Evolutionary conservation across 2,113 vertebrate genomes (phyloP), one percentile per base, ranked within the genome.

Genomic region (Nothoprocta perdicaria): DNA sequence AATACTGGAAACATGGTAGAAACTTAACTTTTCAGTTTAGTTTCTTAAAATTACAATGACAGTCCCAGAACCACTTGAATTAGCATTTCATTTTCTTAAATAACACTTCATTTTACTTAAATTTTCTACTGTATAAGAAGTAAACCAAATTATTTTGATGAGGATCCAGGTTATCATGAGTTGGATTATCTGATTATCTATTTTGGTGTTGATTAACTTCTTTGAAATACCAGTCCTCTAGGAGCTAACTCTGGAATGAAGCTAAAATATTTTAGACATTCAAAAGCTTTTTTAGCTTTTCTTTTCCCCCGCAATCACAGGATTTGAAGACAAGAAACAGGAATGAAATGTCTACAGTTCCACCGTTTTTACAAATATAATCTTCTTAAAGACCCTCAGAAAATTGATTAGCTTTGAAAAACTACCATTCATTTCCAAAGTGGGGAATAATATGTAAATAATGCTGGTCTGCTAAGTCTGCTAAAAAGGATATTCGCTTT

Each of bases 391-490:
- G 60, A 53, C 62, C 50, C 52, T 73, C 10, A 0, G 29, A 22
- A 82, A 92, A 94, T 46, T 90, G 66, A 89, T 94, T 89, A 86
- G 14, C 40, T 84, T 63, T 93, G 63, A 87, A 89, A 87, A 91
- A 11, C 75, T 82, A 63, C 22, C 21, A 82, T 69, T n/a, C 75
- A 80, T 62, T 38, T 67, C 50, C 40, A 88, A 78, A 89, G 63
- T 74, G 72, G 62, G 9, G 23, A 91, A 87, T 69, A 83, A 88
- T 85, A 50, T 71, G 63, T 83, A 91, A 95, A 89, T 60, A 83
- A 93, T 74, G 14, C 35, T 84, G 40, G 33, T 38, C 35, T 89
- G 50, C 48, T 45, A 80, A 55, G 13, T 89, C 40, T 66, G 31
- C 21, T 85, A 75, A 55, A 92, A 89, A 86, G 16, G 76, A 41